Evolutionary conservation across 2,888 invertebrate genomes (phyloP).

Genomic region (Netelia virgata): DNA sequence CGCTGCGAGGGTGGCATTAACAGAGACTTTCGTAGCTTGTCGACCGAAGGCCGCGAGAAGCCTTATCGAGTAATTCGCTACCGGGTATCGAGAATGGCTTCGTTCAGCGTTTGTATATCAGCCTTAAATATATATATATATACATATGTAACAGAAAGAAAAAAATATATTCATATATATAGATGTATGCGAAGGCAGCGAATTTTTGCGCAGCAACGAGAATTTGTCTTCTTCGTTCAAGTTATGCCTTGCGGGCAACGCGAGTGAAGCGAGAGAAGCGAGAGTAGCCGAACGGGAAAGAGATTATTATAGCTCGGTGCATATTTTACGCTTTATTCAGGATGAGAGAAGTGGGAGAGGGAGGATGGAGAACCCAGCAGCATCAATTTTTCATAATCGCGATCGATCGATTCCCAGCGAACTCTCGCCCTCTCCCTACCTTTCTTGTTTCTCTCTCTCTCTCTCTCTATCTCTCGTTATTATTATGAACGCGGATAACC

Average conservation of each 20-base stretch:
- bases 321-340: slow-evolving; percentile 37
- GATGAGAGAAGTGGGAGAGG: too few relatives aligned
- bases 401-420: slow-evolving; percentile 54
- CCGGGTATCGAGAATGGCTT: slow-evolving; percentile 59
- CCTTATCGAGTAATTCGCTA: slow-evolving; percentile 53
- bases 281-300: background rate
- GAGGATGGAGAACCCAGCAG: background rate
- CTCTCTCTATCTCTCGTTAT: slow-evolving; percentile 23
- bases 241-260: slow-evolving; percentile 8
- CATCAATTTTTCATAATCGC: slow-evolving; percentile 54
- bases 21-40: slow-evolving; percentile 35
- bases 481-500: slow-evolving; percentile 52
- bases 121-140: background rate
- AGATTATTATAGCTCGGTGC: slow-evolving; percentile 2
- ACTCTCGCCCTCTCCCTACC: background rate
- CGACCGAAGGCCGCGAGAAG: slow-evolving; percentile 60
- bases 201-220: background rate
- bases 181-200: background rate
- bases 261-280: too few relatives aligned
- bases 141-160: background rate
- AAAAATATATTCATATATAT: background rate
- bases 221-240: background rate
- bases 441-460: background rate
- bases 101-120: slow-evolving; percentile 16
- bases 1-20: background rate